Conservation (phyloP, 2,888 invertebrate species). For the Meteorus cinctellus region DNA sequence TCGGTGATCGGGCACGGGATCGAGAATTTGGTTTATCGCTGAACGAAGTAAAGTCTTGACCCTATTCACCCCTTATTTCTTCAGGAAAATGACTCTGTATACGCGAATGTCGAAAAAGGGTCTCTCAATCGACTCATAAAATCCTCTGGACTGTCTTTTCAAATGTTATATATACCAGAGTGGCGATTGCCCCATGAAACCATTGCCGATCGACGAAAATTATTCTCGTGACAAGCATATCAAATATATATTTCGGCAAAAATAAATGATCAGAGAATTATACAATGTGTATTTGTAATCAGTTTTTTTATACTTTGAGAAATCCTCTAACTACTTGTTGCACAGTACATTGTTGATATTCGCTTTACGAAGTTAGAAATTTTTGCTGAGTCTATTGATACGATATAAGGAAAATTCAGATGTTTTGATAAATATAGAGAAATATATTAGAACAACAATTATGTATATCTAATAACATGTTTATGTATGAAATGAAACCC, state of each 20-base stretch:
- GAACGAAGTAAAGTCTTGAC: slow-evolving; percentile 52
- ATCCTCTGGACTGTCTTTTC: slow-evolving; percentile 31
- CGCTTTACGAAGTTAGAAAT: no score
- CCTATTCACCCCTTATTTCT: slow-evolving; percentile 4
- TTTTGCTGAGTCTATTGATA: no score
- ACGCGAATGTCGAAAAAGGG: slow-evolving; percentile 9
- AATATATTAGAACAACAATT: not conserved
- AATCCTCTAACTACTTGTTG: no score
- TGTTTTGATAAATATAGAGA: not conserved
- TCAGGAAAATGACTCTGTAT: not conserved
- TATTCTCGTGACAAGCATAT: slow-evolving; percentile 6
- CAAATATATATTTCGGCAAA: not conserved
- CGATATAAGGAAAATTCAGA: no score
- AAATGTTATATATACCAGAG: slow-evolving; percentile 21
- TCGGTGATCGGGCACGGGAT: slow-evolving; percentile 65
- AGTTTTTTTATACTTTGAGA: not conserved
- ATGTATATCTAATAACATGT: not conserved
- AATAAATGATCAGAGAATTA: not conserved
- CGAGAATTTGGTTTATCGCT: slow-evolving; percentile 64
- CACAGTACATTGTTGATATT: no score
- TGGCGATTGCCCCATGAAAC: not conserved
- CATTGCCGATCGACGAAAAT: not conserved
- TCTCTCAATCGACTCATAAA: slow-evolving; percentile 21
- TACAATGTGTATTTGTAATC: not conserved
- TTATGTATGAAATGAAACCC: slow-evolving; percentile 20